phyloP scores from a whole-genome alignment of 2,113 vertebrate genomes.

The Acrocephalus arundinaceus region DNA sequence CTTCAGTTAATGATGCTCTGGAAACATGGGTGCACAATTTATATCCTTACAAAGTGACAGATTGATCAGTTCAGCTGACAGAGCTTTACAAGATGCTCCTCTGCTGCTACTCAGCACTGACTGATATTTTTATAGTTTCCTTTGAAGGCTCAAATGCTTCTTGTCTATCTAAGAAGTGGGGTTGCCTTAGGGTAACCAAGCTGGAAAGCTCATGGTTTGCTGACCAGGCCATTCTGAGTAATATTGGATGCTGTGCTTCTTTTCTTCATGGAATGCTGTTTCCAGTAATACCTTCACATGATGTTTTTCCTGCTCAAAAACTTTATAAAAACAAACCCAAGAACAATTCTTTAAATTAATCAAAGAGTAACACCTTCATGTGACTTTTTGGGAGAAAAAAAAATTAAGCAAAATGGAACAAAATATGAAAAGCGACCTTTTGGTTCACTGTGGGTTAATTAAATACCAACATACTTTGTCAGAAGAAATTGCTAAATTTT shows the following conservation, averaged over 20 bases:
- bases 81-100: neutral
- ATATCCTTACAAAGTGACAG: neutral
- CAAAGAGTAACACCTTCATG: neutral
- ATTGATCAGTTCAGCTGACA: neutral
- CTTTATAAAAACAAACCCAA: neutral
- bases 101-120: neutral
- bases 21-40: neutral
- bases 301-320: neutral
- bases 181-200: neutral
- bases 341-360: neutral
- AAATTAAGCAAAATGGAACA: neutral
- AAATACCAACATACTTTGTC: neutral
- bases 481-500: neutral
- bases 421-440: neutral
- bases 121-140: neutral
- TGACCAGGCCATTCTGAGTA: neutral
- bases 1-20: slow-evolving; percentile 31
- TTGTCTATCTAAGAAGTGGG: neutral
- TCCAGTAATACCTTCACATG: neutral
- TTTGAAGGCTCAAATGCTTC: neutral
- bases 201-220: neutral
- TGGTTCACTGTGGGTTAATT: neutral
- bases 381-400: neutral
- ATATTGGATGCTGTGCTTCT: neutral
- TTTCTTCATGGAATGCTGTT: neutral